phyloP scores from a whole-genome alignment of 1,140 invertebrate genomes.

The Musca domestica region DNA sequence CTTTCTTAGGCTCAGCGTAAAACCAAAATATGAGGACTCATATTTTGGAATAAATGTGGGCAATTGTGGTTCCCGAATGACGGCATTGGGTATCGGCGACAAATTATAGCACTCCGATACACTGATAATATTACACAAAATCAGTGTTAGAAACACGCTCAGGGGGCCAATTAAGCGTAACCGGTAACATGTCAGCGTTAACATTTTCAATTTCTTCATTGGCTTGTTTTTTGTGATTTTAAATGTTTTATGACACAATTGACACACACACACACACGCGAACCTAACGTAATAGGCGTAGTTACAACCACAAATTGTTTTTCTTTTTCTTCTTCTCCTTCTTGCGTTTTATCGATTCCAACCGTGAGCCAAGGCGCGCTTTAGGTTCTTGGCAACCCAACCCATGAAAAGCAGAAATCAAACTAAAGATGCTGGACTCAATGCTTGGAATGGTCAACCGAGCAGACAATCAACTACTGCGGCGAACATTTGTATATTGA shows the following conservation, averaged over 20 bases:
- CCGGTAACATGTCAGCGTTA: not conserved
- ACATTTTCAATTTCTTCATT: slow-evolving; percentile 5
- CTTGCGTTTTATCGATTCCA: not conserved
- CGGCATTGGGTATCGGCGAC: slow-evolving; percentile 45
- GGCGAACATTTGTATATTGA: too few species aligned
- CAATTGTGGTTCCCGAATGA: slow-evolving; percentile 43
- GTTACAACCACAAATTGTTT: too few species aligned
- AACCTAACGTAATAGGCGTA: not conserved
- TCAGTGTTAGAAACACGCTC: not conserved
- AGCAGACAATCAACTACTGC: too few species aligned
- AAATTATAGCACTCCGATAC: slow-evolving; percentile 39
- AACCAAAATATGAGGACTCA: slow-evolving; percentile 52
- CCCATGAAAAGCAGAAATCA: not conserved
- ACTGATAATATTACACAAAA: not conserved
- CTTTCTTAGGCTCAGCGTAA: slow-evolving; percentile 40
- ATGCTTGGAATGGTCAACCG: too few species aligned
- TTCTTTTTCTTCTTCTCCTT: not conserved
- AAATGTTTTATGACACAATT: not conserved
- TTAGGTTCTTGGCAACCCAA: not conserved
- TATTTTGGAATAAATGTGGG: slow-evolving; percentile 41
- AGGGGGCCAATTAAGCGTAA: not conserved
- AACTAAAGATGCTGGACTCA: too few species aligned
- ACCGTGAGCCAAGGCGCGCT: not conserved
- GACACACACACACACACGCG: not conserved
- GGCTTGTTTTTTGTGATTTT: not conserved